Evolutionary conservation across 2,797 vertebrate genomes (phyloP).

Genomic region (Eurystomus glaucurus): DNA sequence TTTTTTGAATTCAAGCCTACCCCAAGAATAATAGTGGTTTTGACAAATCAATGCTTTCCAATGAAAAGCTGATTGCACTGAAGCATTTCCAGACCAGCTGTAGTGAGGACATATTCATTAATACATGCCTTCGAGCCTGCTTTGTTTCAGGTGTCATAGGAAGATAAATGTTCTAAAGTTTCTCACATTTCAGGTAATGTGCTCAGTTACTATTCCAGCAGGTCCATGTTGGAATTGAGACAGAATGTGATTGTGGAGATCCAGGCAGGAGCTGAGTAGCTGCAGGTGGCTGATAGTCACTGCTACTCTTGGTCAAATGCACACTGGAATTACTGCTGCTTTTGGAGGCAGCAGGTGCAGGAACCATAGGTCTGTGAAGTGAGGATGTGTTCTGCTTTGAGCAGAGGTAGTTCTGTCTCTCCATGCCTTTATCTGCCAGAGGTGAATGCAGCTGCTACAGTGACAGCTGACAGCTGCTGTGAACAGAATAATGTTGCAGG

Average conservation of each 20-base stretch:
- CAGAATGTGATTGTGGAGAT: not conserved
- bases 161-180: constrained; percentile 30
- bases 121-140: not conserved
- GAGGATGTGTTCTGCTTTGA: not conserved
- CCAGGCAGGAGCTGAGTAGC: not conserved
- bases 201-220: not conserved
- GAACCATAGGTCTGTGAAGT: not conserved
- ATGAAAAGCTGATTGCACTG: not conserved
- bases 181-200: not conserved
- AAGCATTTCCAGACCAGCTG: constrained; percentile 25
- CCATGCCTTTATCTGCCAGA: not conserved
- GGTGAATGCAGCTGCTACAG: not conserved
- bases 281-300: not conserved
- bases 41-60: not conserved
- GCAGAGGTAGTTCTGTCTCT: not conserved
- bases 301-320: not conserved
- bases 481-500: not conserved
- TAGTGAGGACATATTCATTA: constrained; percentile 12
- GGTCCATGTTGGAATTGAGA: not conserved
- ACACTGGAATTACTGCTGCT: not conserved
- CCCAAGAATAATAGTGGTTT: not conserved
- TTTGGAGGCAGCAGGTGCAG: not conserved
- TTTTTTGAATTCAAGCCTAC: not conserved
- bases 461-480: not conserved
- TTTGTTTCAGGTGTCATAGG: constrained; percentile 28